Percentiles rank a stretch among this genome's conserved stretches.
phyloP scores from a whole-genome alignment of 92 coral and sea anemone genomes.

The Muricea muricata region DNA sequence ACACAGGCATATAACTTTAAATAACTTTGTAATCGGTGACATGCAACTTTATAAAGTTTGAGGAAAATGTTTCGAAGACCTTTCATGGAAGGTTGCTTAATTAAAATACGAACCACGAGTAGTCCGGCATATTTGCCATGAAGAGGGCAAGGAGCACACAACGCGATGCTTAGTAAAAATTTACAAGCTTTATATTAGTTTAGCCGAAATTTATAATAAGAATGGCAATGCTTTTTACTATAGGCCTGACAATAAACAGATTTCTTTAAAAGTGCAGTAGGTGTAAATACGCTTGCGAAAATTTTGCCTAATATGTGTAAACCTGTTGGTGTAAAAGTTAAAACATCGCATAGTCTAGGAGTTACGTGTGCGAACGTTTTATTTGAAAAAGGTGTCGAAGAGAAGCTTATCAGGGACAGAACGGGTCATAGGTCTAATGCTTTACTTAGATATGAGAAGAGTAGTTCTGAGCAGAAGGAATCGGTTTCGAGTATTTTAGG shows the following conservation, averaged over 20 bases:
- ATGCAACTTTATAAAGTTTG: no score
- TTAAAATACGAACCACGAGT: no score
- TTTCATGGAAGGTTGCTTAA: no score
- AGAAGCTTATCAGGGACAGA: background rate
- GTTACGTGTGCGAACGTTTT: no score
- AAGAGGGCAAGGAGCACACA: background rate
- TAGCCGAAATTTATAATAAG: background rate
- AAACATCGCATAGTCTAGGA: no score
- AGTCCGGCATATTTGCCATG: background rate
- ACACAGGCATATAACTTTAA: no score
- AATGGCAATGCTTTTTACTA: background rate
- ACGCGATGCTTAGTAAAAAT: background rate
- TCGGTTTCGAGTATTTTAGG: background rate
- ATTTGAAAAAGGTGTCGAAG: background rate
- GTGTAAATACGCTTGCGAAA: background rate
- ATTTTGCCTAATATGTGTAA: constrained; percentile 21
- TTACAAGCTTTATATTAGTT: no score
- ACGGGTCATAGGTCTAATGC: constrained; percentile 3
- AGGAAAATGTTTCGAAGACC: no score
- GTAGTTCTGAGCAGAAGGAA: background rate
- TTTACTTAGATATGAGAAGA: background rate
- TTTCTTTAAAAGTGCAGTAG: background rate
- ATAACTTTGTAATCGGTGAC: no score
- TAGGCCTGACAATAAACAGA: background rate
- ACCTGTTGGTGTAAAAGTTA: constrained; percentile 18